A percentile compares a stretch with the other conserved stretches of the same genome.
These are phyloP conservation scores for Embiotoca jacksoni DNA, from an alignment of 2,113 vertebrate genomes.

Conservation along the genomic window DNA sequence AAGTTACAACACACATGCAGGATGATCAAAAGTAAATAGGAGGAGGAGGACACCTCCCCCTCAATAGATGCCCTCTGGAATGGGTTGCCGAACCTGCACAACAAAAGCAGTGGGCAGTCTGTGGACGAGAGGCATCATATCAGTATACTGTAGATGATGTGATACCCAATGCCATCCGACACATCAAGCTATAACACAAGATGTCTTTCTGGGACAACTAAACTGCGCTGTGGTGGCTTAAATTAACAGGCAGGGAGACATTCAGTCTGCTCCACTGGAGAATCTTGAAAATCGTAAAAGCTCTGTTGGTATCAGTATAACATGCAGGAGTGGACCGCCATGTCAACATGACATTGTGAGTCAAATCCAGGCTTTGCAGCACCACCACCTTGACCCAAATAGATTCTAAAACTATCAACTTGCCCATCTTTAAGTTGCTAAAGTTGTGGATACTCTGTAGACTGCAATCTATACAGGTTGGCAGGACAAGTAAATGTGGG, in stretches of 20 bases:
- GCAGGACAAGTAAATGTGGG: not conserved
- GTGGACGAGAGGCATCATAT: not conserved
- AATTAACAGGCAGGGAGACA: too few relatives aligned
- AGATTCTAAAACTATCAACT: not conserved
- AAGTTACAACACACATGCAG: conserved; percentile 26
- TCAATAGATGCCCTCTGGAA: not conserved
- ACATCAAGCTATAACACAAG: too few relatives aligned
- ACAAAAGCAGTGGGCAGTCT: not conserved
- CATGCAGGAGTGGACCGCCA: not conserved
- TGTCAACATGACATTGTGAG: not conserved
- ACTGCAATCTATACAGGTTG: not conserved
- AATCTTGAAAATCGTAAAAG: too few relatives aligned
- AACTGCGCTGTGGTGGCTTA: too few relatives aligned
- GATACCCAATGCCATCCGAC: too few relatives aligned
- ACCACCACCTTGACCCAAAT: not conserved
- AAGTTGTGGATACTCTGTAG: too few relatives aligned
- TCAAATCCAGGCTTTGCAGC: not conserved
- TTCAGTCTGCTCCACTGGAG: not conserved
- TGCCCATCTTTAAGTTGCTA: not conserved
- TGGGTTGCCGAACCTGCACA: too few relatives aligned
- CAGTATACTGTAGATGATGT: not conserved
- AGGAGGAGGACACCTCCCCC: not conserved
- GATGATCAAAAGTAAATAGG: conserved; percentile 46
- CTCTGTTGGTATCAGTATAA: not conserved
- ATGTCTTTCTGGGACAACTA: too few relatives aligned